Conservation (phyloP, 1,140 invertebrate species). For the Brachionus manjavacas region DNA sequence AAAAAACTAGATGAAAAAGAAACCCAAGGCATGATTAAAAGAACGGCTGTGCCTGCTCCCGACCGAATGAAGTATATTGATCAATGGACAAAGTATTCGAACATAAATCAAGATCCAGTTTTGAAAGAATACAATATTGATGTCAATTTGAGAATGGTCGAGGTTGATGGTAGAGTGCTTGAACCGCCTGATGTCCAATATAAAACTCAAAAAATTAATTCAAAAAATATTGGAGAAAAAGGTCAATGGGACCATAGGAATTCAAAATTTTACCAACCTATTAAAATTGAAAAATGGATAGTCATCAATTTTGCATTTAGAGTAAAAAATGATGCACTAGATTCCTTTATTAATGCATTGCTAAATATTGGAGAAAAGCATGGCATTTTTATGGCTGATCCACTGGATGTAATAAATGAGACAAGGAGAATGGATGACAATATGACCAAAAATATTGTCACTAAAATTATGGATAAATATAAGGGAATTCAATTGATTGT, state of each 20-base stretch:
- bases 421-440: conserved; percentile 5
- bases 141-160: conserved; percentile 97
- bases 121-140: conserved; percentile 96
- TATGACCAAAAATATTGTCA: neutral
- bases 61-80: conserved; percentile 12
- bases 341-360: neutral
- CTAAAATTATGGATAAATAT: neutral
- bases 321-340: neutral
- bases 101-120: conserved; percentile 70
- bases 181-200: conserved; percentile 99
- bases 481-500: conserved; percentile 1
- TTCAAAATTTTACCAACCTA: conserved; percentile 98
- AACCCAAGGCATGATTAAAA: neutral
- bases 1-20: conserved; percentile 10
- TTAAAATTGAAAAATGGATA: conserved; percentile 97
- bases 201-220: neutral
- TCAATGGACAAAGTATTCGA: neutral
- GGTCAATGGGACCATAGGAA: conserved; percentile 99
- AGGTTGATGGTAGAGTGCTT: conserved; percentile 92
- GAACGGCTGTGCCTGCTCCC: neutral
- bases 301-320: conserved; percentile 95
- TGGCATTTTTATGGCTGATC: neutral
- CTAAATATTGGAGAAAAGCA: conserved; percentile 1
- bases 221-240: conserved; percentile 58
- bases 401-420: neutral